phyloP scores from a whole-genome alignment of 53 echinoderm and acorn worm species.

The Arbacia lixula region DNA sequence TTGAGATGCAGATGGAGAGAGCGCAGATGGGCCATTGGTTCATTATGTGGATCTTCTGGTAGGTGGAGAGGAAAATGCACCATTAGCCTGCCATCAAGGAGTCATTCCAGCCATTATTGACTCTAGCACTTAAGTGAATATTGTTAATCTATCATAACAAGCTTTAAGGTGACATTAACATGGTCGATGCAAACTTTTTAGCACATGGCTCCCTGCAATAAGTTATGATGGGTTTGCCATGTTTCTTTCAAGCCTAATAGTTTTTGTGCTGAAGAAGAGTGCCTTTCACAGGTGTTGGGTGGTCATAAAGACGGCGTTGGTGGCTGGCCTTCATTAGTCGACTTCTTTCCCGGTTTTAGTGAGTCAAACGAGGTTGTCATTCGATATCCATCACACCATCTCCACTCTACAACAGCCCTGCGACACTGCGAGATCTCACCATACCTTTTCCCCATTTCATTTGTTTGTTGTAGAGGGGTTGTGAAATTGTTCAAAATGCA shows the following conservation, averaged over 20 bases:
- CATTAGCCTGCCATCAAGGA: constrained; percentile 38
- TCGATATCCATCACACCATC: constrained; percentile 25
- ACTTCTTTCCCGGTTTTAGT: constrained; percentile 20
- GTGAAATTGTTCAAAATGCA: too few relatives aligned
- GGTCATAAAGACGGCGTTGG: constrained; percentile 41
- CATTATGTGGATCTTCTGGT: constrained; percentile 20
- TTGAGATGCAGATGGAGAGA: background rate
- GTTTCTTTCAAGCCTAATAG: constrained; percentile 19
- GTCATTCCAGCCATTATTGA: constrained; percentile 52
- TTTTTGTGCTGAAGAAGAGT: background rate
- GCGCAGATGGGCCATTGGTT: constrained; percentile 35
- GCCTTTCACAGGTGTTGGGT: constrained; percentile 40
- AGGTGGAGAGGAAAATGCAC: constrained; percentile 9
- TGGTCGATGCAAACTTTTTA: constrained; percentile 23
- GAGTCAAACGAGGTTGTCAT: constrained; percentile 7
- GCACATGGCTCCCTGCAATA: constrained; percentile 37
- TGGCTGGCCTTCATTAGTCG: constrained; percentile 28
- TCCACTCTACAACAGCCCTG: background rate
- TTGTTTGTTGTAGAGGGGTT: too few relatives aligned
- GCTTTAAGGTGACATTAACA: constrained; percentile 1
- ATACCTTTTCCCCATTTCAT: too few relatives aligned
- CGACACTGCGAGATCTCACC: constrained; percentile 7
- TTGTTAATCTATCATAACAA: constrained; percentile 59
- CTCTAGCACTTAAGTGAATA: constrained; percentile 59
- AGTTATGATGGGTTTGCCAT: constrained; percentile 30